Evolutionary conservation across 2,797 vertebrate genomes (phyloP).

Genomic region (Amazonetta brasiliensis): DNA sequence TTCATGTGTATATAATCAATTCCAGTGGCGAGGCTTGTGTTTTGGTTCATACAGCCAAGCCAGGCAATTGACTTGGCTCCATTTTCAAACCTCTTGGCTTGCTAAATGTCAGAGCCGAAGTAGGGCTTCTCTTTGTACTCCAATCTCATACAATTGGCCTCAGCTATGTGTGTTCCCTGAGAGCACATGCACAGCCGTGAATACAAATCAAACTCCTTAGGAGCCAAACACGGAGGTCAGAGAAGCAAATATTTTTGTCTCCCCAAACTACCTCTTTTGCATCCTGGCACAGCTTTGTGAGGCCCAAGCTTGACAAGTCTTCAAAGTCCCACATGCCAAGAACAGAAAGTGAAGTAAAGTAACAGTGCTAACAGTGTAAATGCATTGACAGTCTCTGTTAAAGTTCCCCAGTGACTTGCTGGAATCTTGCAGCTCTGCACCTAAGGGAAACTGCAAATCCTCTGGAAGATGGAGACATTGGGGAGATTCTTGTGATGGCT

Average conservation of each 20-base stretch:
- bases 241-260: slow-evolving; percentile 48
- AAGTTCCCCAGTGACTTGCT: not conserved
- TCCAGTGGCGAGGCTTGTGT: slow-evolving; percentile 68
- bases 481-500: not conserved
- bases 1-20: slow-evolving; percentile 75
- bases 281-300: slow-evolving; percentile 13
- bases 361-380: slow-evolving; percentile 32
- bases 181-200: not conserved
- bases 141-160: slow-evolving; percentile 45
- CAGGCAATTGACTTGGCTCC: slow-evolving; percentile 66
- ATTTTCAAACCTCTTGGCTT: slow-evolving; percentile 65
- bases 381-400: not conserved
- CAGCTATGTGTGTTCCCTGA: slow-evolving; percentile 43
- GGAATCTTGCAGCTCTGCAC: slow-evolving; percentile 3
- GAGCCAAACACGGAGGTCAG: slow-evolving; percentile 54
- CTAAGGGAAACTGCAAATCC: slow-evolving; percentile 14
- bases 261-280: slow-evolving; percentile 56
- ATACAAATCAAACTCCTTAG: slow-evolving; percentile 11
- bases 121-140: slow-evolving; percentile 59
- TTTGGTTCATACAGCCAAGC: slow-evolving; percentile 71
- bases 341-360: slow-evolving; percentile 21
- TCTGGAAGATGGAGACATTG: not conserved
- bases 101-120: slow-evolving; percentile 58
- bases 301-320: slow-evolving; percentile 24
- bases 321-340: not conserved